Evolutionary conservation across 1,140 invertebrate genomes (phyloP).

Genomic region (Carposina sasakii): DNA sequence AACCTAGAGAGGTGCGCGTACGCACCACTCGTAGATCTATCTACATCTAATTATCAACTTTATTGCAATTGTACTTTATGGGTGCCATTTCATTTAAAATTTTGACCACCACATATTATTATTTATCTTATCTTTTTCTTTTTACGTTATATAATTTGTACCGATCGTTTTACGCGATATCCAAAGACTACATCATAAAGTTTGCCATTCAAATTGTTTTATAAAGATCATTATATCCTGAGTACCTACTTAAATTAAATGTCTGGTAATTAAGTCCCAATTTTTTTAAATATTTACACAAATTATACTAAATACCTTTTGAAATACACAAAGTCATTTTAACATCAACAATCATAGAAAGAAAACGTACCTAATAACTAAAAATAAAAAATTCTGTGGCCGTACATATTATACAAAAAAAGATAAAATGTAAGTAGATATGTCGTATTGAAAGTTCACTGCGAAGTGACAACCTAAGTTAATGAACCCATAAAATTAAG

Average conservation of each 20-base stretch:
- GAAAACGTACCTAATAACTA: conserved; percentile 42
- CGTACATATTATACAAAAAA: conserved; percentile 29
- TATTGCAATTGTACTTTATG: no score
- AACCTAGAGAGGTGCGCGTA: no score
- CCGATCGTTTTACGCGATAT: conserved; percentile 10
- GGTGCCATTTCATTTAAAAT: no score
- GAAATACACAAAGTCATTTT: conserved; percentile 40
- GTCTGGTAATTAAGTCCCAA: conserved; percentile 53
- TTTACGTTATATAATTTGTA: conserved; percentile 22
- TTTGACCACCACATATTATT: no score
- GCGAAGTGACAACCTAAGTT: no score
- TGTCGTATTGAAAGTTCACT: conserved; percentile 26
- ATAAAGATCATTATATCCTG: background rate
- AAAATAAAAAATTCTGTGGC: conserved; percentile 41
- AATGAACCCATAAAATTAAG: no score
- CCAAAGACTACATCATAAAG: background rate
- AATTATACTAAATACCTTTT: conserved; percentile 47
- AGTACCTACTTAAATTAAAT: conserved; percentile 36
- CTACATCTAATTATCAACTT: no score
- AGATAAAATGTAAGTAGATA: conserved; percentile 43
- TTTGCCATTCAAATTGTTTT: background rate
- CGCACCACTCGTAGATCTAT: no score
- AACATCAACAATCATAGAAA: conserved; percentile 55
- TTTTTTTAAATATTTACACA: conserved; percentile 54
- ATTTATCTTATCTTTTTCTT: conserved; percentile 2